Conservation (phyloP, 1,140 invertebrate species). For the Phocides pigmalion region DNA sequence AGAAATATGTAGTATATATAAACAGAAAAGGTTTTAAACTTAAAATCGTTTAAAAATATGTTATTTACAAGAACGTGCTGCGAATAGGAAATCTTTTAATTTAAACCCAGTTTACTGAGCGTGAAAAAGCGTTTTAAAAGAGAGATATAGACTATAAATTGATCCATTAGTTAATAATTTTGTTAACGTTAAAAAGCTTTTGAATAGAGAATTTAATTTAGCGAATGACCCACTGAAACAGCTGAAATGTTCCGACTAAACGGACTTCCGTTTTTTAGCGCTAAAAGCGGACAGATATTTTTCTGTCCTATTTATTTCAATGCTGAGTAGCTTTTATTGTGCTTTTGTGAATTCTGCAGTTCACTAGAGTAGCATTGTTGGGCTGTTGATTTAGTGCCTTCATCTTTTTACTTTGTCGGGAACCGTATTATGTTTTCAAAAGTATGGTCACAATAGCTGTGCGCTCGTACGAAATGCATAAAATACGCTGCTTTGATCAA, state of each 20-base stretch:
- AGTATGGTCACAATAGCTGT: constrained; percentile 18
- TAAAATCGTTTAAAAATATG: no score
- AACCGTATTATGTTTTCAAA: constrained; percentile 25
- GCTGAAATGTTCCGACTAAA: constrained; percentile 9
- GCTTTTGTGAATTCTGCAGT: constrained; percentile 31
- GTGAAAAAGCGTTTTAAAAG: no score
- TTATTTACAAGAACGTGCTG: no score
- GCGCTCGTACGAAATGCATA: constrained; percentile 1
- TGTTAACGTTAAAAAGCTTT: not conserved
- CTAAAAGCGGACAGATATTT: constrained; percentile 32
- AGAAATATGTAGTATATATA: no score
- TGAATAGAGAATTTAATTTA: constrained; percentile 7
- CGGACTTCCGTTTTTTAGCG: constrained; percentile 3
- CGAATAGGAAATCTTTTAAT: no score
- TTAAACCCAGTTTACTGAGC: not conserved
- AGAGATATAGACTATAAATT: not conserved
- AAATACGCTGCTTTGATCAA: constrained; percentile 5
- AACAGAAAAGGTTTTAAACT: no score
- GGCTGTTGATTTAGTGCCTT: constrained; percentile 31
- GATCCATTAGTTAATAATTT: not conserved
- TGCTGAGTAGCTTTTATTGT: constrained; percentile 35
- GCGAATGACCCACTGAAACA: not conserved
- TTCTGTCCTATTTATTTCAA: constrained; percentile 32
- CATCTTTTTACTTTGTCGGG: constrained; percentile 31
- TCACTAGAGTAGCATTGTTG: constrained; percentile 34